Percentiles rank a stretch among this genome's conserved stretches.
Conservation (phyloP, 2,113 vertebrate species). For the Erpornis zantholeuca region DNA sequence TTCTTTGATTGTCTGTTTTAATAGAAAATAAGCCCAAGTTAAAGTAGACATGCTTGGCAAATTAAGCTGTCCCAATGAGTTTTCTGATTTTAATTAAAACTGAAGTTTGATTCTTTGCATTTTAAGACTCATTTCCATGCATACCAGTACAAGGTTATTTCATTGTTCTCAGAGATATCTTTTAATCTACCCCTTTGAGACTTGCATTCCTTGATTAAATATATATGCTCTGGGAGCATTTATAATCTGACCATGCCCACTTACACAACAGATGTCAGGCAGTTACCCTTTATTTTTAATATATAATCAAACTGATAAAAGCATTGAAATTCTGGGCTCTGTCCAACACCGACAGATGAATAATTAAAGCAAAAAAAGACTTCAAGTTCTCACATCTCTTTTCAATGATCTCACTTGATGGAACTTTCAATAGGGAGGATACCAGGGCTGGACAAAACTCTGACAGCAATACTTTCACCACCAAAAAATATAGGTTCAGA, state of each 20-base stretch:
- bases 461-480: neutral
- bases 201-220: slow-evolving; percentile 8
- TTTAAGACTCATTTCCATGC: neutral
- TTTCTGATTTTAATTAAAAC: neutral
- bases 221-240: neutral
- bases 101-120: neutral
- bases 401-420: neutral
- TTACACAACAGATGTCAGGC: neutral
- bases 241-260: neutral
- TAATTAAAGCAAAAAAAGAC: slow-evolving; percentile 13
- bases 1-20: neutral
- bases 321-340: neutral
- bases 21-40: neutral
- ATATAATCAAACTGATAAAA: neutral
- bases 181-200: neutral
- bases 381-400: slow-evolving; percentile 20
- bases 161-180: neutral
- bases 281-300: neutral
- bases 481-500: neutral
- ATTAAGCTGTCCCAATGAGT: neutral
- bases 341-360: neutral
- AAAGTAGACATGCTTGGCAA: neutral
- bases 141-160: neutral
- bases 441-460: neutral
- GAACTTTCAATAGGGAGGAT: neutral